These are phyloP conservation scores for Branchellion lobata DNA, from an alignment of 2,888 invertebrate genomes.

Conservation along the genomic window DNA sequence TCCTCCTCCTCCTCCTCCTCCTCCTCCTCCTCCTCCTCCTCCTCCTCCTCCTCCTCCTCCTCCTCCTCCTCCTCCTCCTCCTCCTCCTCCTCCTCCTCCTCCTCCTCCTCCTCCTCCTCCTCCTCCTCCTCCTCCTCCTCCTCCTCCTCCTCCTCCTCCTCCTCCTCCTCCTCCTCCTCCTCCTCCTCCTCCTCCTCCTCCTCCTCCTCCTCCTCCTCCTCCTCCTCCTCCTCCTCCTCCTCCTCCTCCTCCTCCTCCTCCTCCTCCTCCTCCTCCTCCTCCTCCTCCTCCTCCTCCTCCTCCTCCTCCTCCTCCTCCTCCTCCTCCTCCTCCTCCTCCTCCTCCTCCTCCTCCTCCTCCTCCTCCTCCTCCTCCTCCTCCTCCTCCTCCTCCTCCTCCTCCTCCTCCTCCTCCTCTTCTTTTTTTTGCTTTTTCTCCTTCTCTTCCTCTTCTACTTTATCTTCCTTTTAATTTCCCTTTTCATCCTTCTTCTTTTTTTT, in stretches of 20 bases:
- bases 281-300: not conserved
- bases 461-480: not conserved
- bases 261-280: not conserved
- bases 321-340: not conserved
- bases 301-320: not conserved
- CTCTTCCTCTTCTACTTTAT: not conserved
- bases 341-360: not conserved
- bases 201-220: not conserved
- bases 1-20: not conserved
- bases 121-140: not conserved
- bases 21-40: not conserved
- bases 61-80: not conserved
- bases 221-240: not conserved
- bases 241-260: not conserved
- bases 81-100: not conserved
- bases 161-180: not conserved
- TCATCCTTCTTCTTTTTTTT: conserved; percentile 10
- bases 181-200: not conserved
- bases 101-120: not conserved
- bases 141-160: not conserved
- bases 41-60: not conserved
- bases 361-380: not conserved
- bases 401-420: not conserved
- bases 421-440: too few relatives aligned
- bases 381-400: not conserved